A percentile compares a stretch with the other conserved stretches of the same genome.
Evolutionary conservation across 2,888 invertebrate species (phyloP).

Genomic region (Hydrotaea diabolus): DNA sequence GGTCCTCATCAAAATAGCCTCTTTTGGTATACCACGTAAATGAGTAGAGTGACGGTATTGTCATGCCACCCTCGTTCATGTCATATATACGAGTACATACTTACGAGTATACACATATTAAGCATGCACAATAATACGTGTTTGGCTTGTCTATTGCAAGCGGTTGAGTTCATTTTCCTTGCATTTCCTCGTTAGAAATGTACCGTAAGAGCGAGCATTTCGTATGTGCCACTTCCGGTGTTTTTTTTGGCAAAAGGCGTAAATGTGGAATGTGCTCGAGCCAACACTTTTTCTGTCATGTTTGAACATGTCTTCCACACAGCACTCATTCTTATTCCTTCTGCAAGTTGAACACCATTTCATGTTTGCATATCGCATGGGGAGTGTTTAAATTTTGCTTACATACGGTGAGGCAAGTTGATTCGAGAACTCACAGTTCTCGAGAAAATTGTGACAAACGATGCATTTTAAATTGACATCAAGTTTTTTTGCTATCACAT

Average conservation of each 20-base stretch:
- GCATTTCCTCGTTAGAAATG: slow-evolving; percentile 18
- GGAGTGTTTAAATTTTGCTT: background rate
- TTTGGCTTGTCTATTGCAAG: slow-evolving; percentile 40
- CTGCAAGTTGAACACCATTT: background rate
- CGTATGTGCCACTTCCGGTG: slow-evolving; percentile 53
- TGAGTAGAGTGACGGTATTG: too few species aligned
- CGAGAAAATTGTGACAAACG: background rate
- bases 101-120: background rate
- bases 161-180: slow-evolving; percentile 31
- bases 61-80: too few species aligned
- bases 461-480: background rate
- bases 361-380: background rate
- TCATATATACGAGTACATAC: too few species aligned
- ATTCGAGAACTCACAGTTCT: slow-evolving; percentile 32
- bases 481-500: background rate
- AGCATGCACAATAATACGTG: slow-evolving; percentile 45
- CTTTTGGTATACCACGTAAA: too few species aligned
- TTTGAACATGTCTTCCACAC: slow-evolving; percentile 15
- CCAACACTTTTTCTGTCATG: slow-evolving; percentile 32
- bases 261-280: slow-evolving; percentile 39
- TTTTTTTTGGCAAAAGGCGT: slow-evolving; percentile 29
- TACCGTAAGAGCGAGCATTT: slow-evolving; percentile 36
- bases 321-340: background rate
- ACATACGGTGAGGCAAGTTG: slow-evolving; percentile 21
- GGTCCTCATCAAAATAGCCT: too few species aligned